A percentile compares a stretch with the other conserved stretches of the same genome.
Conservation (phyloP, 92 coral and sea anemone genomes). For the Phenganax stokvisi region DNA sequence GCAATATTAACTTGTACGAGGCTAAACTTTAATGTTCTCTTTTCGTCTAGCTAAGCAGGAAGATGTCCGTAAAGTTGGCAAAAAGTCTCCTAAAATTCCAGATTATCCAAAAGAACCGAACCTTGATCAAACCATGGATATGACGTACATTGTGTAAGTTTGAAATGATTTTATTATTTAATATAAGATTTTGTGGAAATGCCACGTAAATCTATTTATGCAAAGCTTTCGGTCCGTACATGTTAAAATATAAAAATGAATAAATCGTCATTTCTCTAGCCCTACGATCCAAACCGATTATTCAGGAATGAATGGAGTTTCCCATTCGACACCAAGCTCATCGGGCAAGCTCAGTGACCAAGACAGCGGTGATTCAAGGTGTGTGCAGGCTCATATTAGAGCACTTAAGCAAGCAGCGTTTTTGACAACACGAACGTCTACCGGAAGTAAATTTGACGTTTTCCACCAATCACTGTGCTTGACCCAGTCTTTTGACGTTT, state of each 20-base stretch:
- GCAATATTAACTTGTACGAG: neutral
- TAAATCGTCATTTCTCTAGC: neutral
- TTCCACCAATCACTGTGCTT: too few species aligned
- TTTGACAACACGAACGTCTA: too few species aligned
- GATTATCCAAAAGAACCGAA: constrained; percentile 82
- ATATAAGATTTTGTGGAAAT: too few species aligned
- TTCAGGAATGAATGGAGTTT: constrained; percentile 34
- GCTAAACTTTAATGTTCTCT: neutral
- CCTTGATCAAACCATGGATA: constrained; percentile 84
- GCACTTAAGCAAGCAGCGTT: too few species aligned
- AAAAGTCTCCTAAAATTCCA: constrained; percentile 63
- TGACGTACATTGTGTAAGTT: constrained; percentile 91
- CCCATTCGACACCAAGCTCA: constrained; percentile 31
- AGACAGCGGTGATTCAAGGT: constrained; percentile 34
- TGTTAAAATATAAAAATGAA: neutral
- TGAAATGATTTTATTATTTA: neutral
- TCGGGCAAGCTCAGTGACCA: constrained; percentile 37
- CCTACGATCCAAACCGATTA: constrained; percentile 32
- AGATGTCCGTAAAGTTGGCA: constrained; percentile 81
- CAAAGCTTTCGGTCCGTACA: too few species aligned
- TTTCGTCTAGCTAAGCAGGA: constrained; percentile 72
- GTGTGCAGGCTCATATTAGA: neutral
- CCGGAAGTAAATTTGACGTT: too few species aligned
- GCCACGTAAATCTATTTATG: too few species aligned
- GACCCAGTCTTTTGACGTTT: too few species aligned